Evolutionary conservation across 2,888 invertebrate genomes (phyloP).

Genomic region (Tillus elongatus): DNA sequence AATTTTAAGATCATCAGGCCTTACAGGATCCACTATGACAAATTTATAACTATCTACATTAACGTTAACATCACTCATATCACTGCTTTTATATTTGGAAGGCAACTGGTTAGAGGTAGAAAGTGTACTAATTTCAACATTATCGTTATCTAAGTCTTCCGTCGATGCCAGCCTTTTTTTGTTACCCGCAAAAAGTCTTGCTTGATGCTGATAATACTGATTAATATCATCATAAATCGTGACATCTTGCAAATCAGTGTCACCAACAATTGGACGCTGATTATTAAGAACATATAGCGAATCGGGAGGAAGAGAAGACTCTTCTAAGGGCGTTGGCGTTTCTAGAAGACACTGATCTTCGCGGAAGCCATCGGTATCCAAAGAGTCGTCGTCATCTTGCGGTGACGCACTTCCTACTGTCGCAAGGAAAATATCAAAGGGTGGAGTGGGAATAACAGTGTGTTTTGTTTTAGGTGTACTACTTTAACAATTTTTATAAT

Average conservation of each 20-base stretch:
- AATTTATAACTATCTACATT: slow-evolving; percentile 33
- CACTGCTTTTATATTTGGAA: slow-evolving; percentile 31
- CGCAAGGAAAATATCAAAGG: slow-evolving; percentile 27
- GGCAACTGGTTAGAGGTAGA: slow-evolving; percentile 17
- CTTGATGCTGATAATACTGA: slow-evolving; percentile 37
- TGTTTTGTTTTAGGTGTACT: slow-evolving; percentile 12
- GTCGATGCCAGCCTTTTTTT: slow-evolving; percentile 41
- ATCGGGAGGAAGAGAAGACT: slow-evolving; percentile 9
- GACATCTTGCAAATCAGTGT: slow-evolving; percentile 35
- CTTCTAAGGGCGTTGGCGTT: slow-evolving; percentile 38
- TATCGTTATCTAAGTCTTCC: slow-evolving; percentile 38
- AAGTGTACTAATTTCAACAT: slow-evolving; percentile 20
- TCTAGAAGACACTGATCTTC: slow-evolving; percentile 44
- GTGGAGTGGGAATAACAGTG: slow-evolving; percentile 13
- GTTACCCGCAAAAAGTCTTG: slow-evolving; percentile 33
- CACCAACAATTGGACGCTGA: no score
- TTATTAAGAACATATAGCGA: no score
- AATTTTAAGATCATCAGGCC: slow-evolving; percentile 34
- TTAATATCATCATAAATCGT: slow-evolving; percentile 36
- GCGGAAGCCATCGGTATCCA: slow-evolving; percentile 47
- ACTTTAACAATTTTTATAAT: slow-evolving; percentile 8
- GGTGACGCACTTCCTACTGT: slow-evolving; percentile 40
- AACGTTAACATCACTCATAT: slow-evolving; percentile 42
- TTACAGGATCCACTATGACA: slow-evolving; percentile 30
- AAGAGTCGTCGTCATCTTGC: slow-evolving; percentile 48